A percentile compares a stretch with the other conserved stretches of the same genome.
phyloP scores from a whole-genome alignment of 2,797 vertebrate species.

The Lutjanus campechanus region DNA sequence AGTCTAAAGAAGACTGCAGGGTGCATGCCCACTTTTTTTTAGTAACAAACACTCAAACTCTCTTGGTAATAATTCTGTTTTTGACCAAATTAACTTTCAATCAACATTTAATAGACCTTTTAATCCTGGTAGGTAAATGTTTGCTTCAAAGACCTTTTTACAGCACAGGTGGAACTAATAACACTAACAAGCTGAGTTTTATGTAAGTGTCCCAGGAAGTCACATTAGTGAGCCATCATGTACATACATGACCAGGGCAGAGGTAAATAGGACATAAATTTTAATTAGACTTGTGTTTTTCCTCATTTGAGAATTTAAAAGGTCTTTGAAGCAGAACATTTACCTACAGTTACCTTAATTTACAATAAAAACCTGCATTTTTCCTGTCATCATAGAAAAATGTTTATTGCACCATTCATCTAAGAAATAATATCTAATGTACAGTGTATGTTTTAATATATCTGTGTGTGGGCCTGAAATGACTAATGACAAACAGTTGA shows the following conservation, averaged over 20 bases:
- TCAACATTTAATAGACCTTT: background rate
- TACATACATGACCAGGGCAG: background rate
- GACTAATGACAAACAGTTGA: background rate
- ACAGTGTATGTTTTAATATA: background rate
- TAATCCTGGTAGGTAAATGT: background rate
- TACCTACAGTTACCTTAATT: background rate
- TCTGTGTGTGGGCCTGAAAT: slow-evolving; percentile 11
- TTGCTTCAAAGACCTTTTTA: slow-evolving; percentile 3
- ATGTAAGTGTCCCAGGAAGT: background rate
- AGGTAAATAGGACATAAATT: background rate
- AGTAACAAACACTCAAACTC: no score
- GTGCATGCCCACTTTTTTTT: no score
- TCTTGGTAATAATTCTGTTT: no score
- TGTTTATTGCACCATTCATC: background rate
- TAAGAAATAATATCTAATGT: background rate
- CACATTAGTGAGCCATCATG: background rate
- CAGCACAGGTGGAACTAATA: background rate
- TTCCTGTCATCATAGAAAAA: background rate
- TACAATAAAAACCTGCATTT: background rate
- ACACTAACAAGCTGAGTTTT: background rate
- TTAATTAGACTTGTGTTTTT: background rate
- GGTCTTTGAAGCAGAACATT: background rate
- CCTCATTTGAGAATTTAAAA: background rate
- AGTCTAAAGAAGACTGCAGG: no score
- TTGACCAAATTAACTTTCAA: background rate